phyloP scores from a whole-genome alignment of 92 coral and sea anemone species.

The Parazoanthus atlanticus region DNA sequence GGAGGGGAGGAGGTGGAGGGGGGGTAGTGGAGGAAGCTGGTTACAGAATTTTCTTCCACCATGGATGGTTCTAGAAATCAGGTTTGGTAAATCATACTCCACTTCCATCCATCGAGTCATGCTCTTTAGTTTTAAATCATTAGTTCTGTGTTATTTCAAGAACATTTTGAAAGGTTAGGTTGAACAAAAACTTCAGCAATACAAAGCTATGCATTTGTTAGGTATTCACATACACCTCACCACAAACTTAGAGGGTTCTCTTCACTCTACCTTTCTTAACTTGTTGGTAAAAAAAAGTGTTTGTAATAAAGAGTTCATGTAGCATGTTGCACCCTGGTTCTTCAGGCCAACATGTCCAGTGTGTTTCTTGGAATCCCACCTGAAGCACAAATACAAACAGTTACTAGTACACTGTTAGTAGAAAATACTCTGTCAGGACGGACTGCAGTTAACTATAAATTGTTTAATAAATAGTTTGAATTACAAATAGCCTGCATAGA shows the following conservation, averaged over 20 bases:
- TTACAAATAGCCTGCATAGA: background rate
- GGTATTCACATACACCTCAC: background rate
- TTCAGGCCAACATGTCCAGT: slow-evolving; percentile 98
- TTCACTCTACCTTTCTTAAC: slow-evolving; percentile 76
- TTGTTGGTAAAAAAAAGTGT: slow-evolving; percentile 93
- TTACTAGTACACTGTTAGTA: background rate
- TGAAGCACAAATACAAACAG: slow-evolving; percentile 11
- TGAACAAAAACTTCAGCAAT: background rate
- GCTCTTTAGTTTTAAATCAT: no score
- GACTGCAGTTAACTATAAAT: background rate
- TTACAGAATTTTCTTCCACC: no score
- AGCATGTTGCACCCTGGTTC: slow-evolving; percentile 99
- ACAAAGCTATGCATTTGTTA: background rate
- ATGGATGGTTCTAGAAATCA: no score
- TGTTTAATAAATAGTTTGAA: no score
- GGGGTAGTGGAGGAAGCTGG: no score
- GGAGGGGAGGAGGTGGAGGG: no score
- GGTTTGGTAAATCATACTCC: no score
- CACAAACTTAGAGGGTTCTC: background rate
- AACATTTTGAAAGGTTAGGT: no score
- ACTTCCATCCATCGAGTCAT: no score
- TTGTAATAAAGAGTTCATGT: slow-evolving; percentile 96
- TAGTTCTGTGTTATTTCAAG: no score
- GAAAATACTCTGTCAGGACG: no score
- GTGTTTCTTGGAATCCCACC: slow-evolving; percentile 99